phyloP scores from a whole-genome alignment of 1,140 invertebrate species.

The Drosophila truncata region DNA sequence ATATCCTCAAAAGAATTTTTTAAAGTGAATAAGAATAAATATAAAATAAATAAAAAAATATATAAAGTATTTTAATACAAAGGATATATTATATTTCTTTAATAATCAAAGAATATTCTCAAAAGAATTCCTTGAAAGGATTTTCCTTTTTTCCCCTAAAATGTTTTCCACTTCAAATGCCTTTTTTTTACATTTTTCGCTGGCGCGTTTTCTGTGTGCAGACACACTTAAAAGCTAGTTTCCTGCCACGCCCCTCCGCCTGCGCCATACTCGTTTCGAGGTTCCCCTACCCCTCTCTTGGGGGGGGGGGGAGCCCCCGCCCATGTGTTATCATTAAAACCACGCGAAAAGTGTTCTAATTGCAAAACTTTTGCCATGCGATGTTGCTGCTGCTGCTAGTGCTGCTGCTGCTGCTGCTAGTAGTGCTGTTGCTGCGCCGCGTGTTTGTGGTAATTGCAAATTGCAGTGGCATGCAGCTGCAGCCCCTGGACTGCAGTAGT shows the following conservation, averaged over 20 bases:
- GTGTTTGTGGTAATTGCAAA: conserved; percentile 81
- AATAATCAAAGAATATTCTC: background rate
- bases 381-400: conserved; percentile 25
- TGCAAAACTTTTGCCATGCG: conserved; percentile 77
- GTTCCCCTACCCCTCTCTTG: background rate
- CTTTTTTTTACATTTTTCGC: background rate
- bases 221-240: conserved; percentile 79
- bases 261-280: conserved; percentile 22
- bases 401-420: conserved; percentile 16
- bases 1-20: no score
- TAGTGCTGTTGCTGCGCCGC: conserved; percentile 43
- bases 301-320: conserved; percentile 2
- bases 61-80: background rate
- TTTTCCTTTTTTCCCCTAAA: background rate
- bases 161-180: background rate
- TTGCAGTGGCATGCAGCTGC: conserved; percentile 75
- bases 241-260: conserved; percentile 67
- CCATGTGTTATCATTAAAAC: conserved; percentile 71
- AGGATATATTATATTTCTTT: background rate
- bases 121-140: background rate
- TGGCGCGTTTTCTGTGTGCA: conserved; percentile 44
- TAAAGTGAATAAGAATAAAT: no score
- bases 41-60: background rate
- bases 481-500: background rate
- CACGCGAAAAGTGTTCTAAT: conserved; percentile 81